A percentile compares a stretch with the other conserved stretches of the same genome.
Conservation (phyloP, 2,888 invertebrate species). For the Conus canariensis region DNA sequence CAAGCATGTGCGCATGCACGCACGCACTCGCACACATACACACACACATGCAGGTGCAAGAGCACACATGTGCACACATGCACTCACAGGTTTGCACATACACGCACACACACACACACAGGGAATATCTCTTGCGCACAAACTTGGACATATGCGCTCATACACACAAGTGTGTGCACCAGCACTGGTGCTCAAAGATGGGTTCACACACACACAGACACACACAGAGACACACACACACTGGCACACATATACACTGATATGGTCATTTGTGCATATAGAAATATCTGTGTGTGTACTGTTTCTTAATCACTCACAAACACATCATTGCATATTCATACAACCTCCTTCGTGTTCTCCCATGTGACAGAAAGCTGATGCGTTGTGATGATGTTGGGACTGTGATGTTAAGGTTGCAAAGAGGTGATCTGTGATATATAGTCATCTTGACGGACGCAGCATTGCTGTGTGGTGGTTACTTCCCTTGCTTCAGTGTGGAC, state of each 20-base stretch:
- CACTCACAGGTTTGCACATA: background rate
- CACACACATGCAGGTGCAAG: background rate
- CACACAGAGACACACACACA: too few relatives aligned
- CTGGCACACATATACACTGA: too few relatives aligned
- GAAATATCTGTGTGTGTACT: too few relatives aligned
- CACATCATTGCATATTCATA: background rate
- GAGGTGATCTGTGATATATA: background rate
- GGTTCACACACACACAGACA: too few relatives aligned
- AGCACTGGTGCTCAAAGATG: too few relatives aligned
- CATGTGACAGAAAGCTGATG: background rate
- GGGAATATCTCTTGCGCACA: too few relatives aligned
- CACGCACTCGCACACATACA: background rate
- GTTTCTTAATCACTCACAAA: background rate
- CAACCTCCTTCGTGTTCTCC: background rate
- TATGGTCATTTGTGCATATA: too few relatives aligned
- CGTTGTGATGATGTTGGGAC: background rate
- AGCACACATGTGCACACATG: background rate
- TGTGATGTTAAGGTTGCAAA: background rate
- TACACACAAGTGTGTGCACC: too few relatives aligned
- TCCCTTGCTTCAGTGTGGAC: too few relatives aligned
- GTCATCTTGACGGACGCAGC: background rate
- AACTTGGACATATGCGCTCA: too few relatives aligned
- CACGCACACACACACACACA: background rate
- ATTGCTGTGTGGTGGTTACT: too few relatives aligned
- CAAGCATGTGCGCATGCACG: background rate